These are phyloP conservation scores for Amphipoea oculea DNA, from an alignment of 2,888 invertebrate species.

Conservation along the genomic window DNA sequence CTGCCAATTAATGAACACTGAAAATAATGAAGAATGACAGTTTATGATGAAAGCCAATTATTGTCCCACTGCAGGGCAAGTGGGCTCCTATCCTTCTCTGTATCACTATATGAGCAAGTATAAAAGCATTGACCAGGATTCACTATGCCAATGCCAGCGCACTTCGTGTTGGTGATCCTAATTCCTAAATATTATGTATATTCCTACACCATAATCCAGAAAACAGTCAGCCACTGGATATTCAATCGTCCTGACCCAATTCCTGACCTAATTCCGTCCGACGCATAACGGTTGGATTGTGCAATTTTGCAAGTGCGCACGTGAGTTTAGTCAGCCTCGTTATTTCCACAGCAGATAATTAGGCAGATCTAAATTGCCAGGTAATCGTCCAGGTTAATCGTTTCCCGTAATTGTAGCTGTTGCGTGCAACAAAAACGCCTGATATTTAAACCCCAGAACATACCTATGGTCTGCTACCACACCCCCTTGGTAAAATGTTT, in stretches of 20 bases:
- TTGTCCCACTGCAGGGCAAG: no score
- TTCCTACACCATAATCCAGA: constrained; percentile 16
- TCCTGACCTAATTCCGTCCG: constrained; percentile 25
- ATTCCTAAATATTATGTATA: not conserved
- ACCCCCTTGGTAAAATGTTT: not conserved
- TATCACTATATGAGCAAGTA: not conserved
- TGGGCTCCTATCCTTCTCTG: not conserved
- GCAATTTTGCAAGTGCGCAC: constrained; percentile 42
- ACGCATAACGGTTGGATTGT: constrained; percentile 8
- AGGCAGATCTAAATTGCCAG: not conserved
- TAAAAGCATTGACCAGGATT: constrained; percentile 3
- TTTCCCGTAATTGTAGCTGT: not conserved
- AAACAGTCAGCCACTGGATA: not conserved
- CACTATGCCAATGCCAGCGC: not conserved
- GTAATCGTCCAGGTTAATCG: not conserved
- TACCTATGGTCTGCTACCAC: not conserved
- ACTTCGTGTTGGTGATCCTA: not conserved
- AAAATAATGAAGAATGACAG: not conserved
- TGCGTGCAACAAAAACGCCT: not conserved
- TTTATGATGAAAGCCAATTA: not conserved
- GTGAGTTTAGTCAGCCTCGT: constrained; percentile 30
- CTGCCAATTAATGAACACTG: not conserved
- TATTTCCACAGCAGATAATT: constrained; percentile 16
- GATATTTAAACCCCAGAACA: not conserved
- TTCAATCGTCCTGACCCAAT: constrained; percentile 17